These are phyloP conservation scores for Andrena praecox DNA, from an alignment of 2,888 invertebrate species.

Conservation along the genomic window DNA sequence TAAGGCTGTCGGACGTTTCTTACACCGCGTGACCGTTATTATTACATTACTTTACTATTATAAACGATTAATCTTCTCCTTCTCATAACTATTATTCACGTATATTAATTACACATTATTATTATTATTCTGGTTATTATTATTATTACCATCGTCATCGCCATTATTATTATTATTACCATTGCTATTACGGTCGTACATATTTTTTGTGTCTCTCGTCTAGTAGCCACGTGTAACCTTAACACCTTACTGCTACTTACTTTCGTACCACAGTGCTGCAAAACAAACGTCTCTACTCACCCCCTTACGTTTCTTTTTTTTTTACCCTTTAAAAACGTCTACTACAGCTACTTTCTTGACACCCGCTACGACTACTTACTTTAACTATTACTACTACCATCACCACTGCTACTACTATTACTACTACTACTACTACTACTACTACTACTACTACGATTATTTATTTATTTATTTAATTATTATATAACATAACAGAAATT, in stretches of 20 bases:
- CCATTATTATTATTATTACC: slow-evolving; percentile 65
- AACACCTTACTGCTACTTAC: slow-evolving; percentile 59
- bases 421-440: slow-evolving; percentile 73
- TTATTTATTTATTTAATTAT: slow-evolving; percentile 84
- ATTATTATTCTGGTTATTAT: slow-evolving; percentile 65
- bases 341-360: slow-evolving; percentile 66
- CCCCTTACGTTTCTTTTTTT: slow-evolving; percentile 51
- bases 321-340: slow-evolving; percentile 50
- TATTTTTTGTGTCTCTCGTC: slow-evolving; percentile 77
- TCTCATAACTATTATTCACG: slow-evolving; percentile 65
- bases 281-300: slow-evolving; percentile 17
- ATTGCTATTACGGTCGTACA: slow-evolving; percentile 69
- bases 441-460: slow-evolving; percentile 79
- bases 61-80: slow-evolving; percentile 66
- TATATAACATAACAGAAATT: slow-evolving; percentile 83
- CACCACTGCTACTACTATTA: slow-evolving; percentile 69
- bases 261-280: slow-evolving; percentile 49
- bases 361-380: slow-evolving; percentile 45
- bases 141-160: slow-evolving; percentile 64
- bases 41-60: slow-evolving; percentile 54
- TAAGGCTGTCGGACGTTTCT: slow-evolving; percentile 35
- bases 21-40: slow-evolving; percentile 47
- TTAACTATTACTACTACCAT: slow-evolving; percentile 68
- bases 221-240: slow-evolving; percentile 71
- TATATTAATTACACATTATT: slow-evolving; percentile 71